Evolutionary conservation across 2,888 invertebrate species (phyloP), one percentile per base, ranked within the genome.

Genomic region (Drosophila phalerata): DNA sequence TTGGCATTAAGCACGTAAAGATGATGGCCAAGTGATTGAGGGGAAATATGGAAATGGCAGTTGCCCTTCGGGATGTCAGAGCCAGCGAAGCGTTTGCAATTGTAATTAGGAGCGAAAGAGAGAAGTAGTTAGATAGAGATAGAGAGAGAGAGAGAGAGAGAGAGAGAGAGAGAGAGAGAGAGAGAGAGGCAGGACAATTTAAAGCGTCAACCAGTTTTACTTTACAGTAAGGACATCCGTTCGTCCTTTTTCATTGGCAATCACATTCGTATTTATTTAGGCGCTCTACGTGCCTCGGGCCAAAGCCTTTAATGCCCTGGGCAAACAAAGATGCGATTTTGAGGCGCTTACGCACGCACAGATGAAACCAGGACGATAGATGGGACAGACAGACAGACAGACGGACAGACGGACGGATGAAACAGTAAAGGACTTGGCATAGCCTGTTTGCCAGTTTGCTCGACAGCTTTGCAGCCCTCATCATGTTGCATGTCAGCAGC

Each of bases 1-100:
- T 87, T 87, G 86, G 89, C 88, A 87, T 87, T 85, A 87, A 81
- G 79, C 74, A 79, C 81, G 79, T 70, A 76, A 76, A 72, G 79
- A 79, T 67, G 63, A 64, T 48, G 69, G 40, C 32, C 53, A 52
- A 61, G 57, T n/a, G 38, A 48, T 30, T 43, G 52, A 52, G 63
- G 22, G 37, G 28, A 40, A 43, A 25, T 22, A 47, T 45, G 45
- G 34, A 37, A 57, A 47, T 37, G 38, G 22, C 37, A 22, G 32
- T 32, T 53, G 47, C 19, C 56, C 34, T 13, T 42, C 3, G 42
- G 45, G 45, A 76, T 79, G 85, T 78, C 76, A 86, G 53, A 56
- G 68, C 63, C 79, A 87, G 58, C 68, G 49, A 62, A 67, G 65
- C 85, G 76, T 70, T 85, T 58, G 78, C 76, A 74, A 76, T 81